These are phyloP conservation scores for Perizoma affinitatum DNA, from an alignment of 2,888 invertebrate species.

Conservation along the genomic window DNA sequence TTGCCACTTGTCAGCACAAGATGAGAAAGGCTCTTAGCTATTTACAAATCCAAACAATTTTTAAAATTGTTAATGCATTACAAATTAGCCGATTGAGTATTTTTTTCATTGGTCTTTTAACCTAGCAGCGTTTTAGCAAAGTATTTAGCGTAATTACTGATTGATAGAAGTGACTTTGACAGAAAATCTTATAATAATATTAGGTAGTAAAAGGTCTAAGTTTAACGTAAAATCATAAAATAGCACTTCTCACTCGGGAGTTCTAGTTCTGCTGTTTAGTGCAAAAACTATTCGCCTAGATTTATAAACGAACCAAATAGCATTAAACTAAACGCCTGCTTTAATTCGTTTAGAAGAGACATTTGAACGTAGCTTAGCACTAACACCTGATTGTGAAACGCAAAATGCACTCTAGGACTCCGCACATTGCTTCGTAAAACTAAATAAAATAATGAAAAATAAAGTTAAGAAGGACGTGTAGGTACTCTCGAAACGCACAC, in stretches of 20 bases:
- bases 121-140: slow-evolving; percentile 21
- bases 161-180: slow-evolving; percentile 13
- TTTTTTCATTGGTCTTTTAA: slow-evolving; percentile 26
- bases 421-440: slow-evolving; percentile 19
- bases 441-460: slow-evolving; percentile 18
- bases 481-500: slow-evolving; percentile 5
- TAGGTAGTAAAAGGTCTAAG: slow-evolving; percentile 4
- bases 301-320: background rate
- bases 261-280: slow-evolving; percentile 5
- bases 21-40: slow-evolving; percentile 13
- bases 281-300: slow-evolving; percentile 6
- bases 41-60: slow-evolving; percentile 27
- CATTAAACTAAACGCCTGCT: slow-evolving; percentile 17
- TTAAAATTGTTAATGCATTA: slow-evolving; percentile 4
- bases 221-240: slow-evolving; percentile 16
- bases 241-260: slow-evolving; percentile 6
- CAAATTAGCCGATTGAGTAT: slow-evolving; percentile 22
- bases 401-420: slow-evolving; percentile 18
- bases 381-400: slow-evolving; percentile 11
- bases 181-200: slow-evolving; percentile 19
- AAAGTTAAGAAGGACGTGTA: slow-evolving; percentile 4
- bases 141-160: slow-evolving; percentile 21
- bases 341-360: slow-evolving; percentile 7
- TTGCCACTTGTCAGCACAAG: slow-evolving; percentile 6
- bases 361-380: slow-evolving; percentile 8